phyloP scores from a whole-genome alignment of 2,113 vertebrate species.

The Serilophus lunatus region DNA sequence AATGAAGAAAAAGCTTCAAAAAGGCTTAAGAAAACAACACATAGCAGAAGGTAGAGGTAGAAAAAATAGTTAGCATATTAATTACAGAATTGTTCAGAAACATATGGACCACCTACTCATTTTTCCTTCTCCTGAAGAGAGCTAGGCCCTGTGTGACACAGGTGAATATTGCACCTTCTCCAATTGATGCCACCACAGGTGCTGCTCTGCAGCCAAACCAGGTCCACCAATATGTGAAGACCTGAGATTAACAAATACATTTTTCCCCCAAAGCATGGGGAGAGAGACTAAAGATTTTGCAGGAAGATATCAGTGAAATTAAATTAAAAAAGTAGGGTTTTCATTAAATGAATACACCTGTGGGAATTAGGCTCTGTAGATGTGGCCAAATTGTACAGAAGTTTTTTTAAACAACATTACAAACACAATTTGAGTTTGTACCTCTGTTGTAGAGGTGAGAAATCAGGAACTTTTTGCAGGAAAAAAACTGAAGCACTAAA shows the following conservation, averaged over 20 bases:
- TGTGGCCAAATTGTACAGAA: neutral
- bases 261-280: accelerated
- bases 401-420: neutral
- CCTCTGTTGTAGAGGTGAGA: neutral
- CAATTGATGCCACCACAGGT: neutral
- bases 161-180: accelerated
- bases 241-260: neutral
- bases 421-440: no score
- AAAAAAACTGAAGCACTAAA: neutral
- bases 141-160: neutral
- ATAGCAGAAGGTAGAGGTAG: neutral
- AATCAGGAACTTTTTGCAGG: neutral
- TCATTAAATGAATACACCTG: neutral
- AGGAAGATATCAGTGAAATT: neutral
- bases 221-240: neutral
- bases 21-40: neutral
- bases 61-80: neutral
- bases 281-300: neutral
- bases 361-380: neutral
- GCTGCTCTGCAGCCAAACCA: neutral
- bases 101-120: neutral
- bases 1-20: neutral
- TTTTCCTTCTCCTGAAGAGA: neutral
- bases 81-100: neutral
- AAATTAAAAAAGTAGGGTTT: neutral